Evolutionary conservation across 2,113 vertebrate genomes (phyloP).

Genomic region (Dermatemys mawii): DNA sequence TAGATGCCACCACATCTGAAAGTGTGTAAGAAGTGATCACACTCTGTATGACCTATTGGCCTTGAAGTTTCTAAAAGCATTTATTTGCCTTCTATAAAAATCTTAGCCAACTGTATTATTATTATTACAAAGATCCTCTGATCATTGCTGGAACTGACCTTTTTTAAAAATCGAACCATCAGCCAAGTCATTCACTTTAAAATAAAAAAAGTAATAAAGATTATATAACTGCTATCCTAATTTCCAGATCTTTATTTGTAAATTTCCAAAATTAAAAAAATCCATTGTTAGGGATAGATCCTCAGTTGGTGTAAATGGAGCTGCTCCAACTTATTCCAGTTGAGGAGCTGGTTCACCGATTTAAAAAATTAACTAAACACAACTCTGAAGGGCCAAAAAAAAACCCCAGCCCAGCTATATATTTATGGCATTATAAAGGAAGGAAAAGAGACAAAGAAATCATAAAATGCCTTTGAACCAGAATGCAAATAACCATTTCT

Average conservation of each 20-base stretch:
- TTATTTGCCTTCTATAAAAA: neutral
- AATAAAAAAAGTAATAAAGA: slow-evolving; percentile 11
- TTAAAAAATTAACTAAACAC: neutral
- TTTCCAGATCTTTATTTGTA: slow-evolving; percentile 13
- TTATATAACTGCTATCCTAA: neutral
- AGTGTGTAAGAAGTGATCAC: neutral
- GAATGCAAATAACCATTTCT: neutral
- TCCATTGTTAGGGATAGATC: neutral
- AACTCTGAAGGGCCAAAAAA: too few species aligned
- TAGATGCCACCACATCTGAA: neutral
- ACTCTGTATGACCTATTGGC: neutral
- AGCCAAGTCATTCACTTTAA: neutral
- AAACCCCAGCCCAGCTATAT: neutral
- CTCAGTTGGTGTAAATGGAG: neutral
- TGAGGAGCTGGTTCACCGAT: neutral
- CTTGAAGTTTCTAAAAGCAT: neutral
- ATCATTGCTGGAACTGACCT: neutral
- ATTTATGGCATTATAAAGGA: neutral
- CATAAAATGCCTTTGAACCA: neutral
- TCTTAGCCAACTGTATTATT: too few species aligned
- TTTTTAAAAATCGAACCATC: neutral
- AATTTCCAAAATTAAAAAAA: neutral
- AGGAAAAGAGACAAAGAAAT: neutral
- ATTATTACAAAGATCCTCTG: neutral
- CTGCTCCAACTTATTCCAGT: neutral